Evolutionary conservation across 2,113 vertebrate species (phyloP).

Genomic region (Barbus barbus): DNA sequence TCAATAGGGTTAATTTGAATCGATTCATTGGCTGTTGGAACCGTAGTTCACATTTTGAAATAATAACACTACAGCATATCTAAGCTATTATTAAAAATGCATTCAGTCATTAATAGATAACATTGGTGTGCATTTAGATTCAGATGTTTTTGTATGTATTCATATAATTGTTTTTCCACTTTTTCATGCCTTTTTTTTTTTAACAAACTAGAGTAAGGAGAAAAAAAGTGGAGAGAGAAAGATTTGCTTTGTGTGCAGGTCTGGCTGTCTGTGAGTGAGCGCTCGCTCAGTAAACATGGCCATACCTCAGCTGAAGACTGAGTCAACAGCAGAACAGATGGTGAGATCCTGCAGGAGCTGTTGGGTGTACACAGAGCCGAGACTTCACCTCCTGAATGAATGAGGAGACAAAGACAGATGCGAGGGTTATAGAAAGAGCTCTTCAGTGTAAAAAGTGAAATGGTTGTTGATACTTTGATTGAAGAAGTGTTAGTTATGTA

Average conservation of each 20-base stretch:
- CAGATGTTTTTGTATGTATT: neutral
- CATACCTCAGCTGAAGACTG: conserved; percentile 33
- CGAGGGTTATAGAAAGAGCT: neutral
- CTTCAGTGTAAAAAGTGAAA: neutral
- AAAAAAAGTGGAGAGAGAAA: neutral
- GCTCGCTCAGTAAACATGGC: conserved; percentile 25
- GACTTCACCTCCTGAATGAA: conserved; percentile 16
- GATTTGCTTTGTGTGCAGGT: conserved; percentile 32
- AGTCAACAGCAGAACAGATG: conserved; percentile 44
- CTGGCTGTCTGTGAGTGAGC: neutral
- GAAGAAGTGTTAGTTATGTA: neutral
- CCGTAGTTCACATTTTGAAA: neutral
- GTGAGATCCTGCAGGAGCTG: conserved; percentile 35
- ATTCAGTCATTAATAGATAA: neutral
- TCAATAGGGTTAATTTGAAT: conserved; percentile 17
- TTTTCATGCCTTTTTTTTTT: neutral
- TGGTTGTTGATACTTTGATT: neutral
- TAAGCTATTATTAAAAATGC: neutral
- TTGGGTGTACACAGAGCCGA: conserved; percentile 23
- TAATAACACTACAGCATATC: neutral
- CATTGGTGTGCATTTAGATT: neutral
- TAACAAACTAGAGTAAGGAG: neutral
- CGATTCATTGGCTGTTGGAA: neutral
- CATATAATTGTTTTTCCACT: neutral
- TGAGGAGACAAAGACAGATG: conserved; percentile 20